Evolutionary conservation across 2,888 invertebrate genomes (phyloP).

Genomic region (Linnaemya vulpina): DNA sequence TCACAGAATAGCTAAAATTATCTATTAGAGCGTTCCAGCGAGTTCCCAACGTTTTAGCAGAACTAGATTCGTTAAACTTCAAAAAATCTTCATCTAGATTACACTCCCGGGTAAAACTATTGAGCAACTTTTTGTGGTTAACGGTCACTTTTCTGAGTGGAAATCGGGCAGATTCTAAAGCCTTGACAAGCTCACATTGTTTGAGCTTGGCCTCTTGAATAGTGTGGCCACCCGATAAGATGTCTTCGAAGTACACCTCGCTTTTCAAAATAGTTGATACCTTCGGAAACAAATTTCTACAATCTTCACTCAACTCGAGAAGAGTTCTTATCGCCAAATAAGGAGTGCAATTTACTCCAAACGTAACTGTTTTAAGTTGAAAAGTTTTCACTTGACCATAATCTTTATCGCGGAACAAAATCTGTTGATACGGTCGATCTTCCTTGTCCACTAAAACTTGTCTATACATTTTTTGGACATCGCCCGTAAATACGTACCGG

Average conservation of each 20-base stretch:
- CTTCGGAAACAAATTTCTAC: constrained; percentile 27
- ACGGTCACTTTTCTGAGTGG: constrained; percentile 27
- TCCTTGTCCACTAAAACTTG: constrained; percentile 59
- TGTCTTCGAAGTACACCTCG: constrained; percentile 42
- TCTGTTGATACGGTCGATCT: constrained; percentile 65
- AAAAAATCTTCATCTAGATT: neutral
- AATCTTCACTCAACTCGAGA: constrained; percentile 45
- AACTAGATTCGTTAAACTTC: neutral
- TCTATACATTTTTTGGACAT: constrained; percentile 72
- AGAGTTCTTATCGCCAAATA: constrained; percentile 66
- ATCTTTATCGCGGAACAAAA: constrained; percentile 47
- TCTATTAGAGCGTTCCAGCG: constrained; percentile 43
- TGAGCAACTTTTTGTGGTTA: neutral
- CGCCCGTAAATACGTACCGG: constrained; percentile 67
- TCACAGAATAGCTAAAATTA: constrained; percentile 8
- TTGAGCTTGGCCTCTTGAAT: neutral
- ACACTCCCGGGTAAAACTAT: constrained; percentile 17
- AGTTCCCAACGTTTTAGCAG: constrained; percentile 34
- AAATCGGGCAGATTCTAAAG: constrained; percentile 24
- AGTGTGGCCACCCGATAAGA: constrained; percentile 7
- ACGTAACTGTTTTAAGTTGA: constrained; percentile 65
- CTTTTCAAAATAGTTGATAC: constrained; percentile 28
- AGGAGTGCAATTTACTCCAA: constrained; percentile 47
- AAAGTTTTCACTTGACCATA: constrained; percentile 36
- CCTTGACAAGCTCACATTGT: neutral